A percentile compares a stretch with the other conserved stretches of the same genome.
Evolutionary conservation across 2,113 vertebrate genomes (phyloP).

Genomic region (Nyctibius bracteatus): DNA sequence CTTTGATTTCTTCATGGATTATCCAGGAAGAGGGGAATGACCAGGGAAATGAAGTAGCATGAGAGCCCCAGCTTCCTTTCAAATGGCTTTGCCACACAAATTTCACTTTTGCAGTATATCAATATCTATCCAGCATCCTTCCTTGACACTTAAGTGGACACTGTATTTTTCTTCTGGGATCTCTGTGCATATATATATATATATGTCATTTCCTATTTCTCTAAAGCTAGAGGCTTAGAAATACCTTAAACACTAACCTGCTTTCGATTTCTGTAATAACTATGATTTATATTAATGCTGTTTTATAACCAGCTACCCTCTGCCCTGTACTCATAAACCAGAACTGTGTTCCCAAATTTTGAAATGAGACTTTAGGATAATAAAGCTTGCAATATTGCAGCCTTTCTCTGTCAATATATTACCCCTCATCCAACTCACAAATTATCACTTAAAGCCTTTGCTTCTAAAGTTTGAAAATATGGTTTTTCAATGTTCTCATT

Average conservation of each 20-base stretch:
- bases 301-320: not conserved
- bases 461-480: not conserved
- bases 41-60: not conserved
- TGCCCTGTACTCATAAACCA: not conserved
- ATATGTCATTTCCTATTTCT: not conserved
- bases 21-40: not conserved
- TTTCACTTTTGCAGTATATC: not conserved
- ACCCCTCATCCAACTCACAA: not conserved
- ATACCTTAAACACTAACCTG: not conserved
- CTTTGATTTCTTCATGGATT: not conserved
- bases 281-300: constrained; percentile 22
- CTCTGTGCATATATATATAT: not conserved
- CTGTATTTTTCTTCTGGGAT: not conserved
- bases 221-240: not conserved
- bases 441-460: not conserved
- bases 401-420: not conserved
- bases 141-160: not conserved
- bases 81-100: not conserved
- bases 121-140: not conserved
- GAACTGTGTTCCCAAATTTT: not conserved
- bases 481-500: not conserved
- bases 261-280: constrained; percentile 10
- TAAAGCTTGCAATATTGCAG: not conserved
- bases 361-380: not conserved
- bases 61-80: not conserved